Evolutionary conservation across 2,888 invertebrate species (phyloP).

Genomic region (Drosophila antonietae): DNA sequence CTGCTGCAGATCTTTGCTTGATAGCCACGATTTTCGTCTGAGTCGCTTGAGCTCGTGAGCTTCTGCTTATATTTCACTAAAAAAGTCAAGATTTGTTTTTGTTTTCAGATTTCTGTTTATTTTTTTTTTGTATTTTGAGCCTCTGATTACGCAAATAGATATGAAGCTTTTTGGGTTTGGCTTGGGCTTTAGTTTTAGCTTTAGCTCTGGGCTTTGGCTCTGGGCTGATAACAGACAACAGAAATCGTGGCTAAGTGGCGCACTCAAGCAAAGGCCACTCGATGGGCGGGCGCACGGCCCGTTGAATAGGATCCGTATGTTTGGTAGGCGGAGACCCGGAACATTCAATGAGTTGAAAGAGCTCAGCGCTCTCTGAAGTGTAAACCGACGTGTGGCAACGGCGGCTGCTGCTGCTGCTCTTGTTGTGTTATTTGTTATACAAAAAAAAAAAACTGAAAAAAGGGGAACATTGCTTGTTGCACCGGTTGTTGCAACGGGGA

Average conservation of each 20-base stretch:
- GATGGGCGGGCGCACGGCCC: slow-evolving; percentile 49
- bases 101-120: slow-evolving; percentile 32
- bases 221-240: slow-evolving; percentile 61
- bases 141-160: slow-evolving; percentile 69
- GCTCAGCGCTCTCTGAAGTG: slow-evolving; percentile 68
- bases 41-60: slow-evolving; percentile 16
- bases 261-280: slow-evolving; percentile 64
- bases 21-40: slow-evolving; percentile 42
- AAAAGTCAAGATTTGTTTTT: slow-evolving; percentile 11
- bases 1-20: slow-evolving; percentile 51
- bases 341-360: slow-evolving; percentile 19
- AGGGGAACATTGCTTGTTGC: slow-evolving; percentile 25
- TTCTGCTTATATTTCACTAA: slow-evolving; percentile 18
- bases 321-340: slow-evolving; percentile 65
- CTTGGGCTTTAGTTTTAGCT: not conserved
- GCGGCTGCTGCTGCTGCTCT: slow-evolving; percentile 18
- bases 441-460: not conserved
- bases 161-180: slow-evolving; percentile 23
- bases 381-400: slow-evolving; percentile 73
- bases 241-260: slow-evolving; percentile 73
- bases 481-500: slow-evolving; percentile 21
- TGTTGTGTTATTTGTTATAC: slow-evolving; percentile 11
- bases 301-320: slow-evolving; percentile 48
- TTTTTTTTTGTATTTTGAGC: slow-evolving; percentile 17
- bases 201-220: not conserved